Evolutionary conservation across 64 coral and sea anemone species (phyloP).

Genomic region (Pachyseris speciosa): DNA sequence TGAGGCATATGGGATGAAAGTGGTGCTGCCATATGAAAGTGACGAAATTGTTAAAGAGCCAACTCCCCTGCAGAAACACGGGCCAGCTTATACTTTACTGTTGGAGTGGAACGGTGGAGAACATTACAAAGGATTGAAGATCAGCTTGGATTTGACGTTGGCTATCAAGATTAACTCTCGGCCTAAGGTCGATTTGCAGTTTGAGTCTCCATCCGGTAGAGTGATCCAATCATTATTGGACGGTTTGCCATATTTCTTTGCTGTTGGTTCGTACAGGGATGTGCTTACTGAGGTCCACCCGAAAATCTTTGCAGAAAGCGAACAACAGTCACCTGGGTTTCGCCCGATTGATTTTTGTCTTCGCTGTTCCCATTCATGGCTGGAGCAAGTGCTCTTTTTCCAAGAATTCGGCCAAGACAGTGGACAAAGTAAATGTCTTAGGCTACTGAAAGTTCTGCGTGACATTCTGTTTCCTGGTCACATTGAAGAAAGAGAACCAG

Average conservation of each 20-base stretch:
- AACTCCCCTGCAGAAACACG: neutral
- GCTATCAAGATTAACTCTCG: constrained; percentile 30
- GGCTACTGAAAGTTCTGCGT: constrained; percentile 58
- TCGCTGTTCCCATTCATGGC: constrained; percentile 34
- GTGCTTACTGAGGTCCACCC: neutral
- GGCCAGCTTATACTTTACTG: constrained; percentile 17
- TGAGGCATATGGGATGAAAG: constrained; percentile 32
- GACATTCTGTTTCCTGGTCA: constrained; percentile 14
- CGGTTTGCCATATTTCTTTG: constrained; percentile 38
- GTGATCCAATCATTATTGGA: neutral
- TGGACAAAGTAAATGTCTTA: constrained; percentile 20
- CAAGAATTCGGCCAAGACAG: constrained; percentile 18
- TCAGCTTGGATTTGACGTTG: constrained; percentile 26
- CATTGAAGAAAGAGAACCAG: neutral
- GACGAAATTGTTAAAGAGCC: too few relatives aligned
- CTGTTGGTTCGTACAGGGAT: constrained; percentile 24
- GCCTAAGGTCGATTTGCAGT: neutral
- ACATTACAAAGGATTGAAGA: constrained; percentile 2
- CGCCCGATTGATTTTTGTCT: neutral
- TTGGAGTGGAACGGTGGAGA: constrained; percentile 14
- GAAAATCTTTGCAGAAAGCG: neutral
- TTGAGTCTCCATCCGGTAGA: neutral
- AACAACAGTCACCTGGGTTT: neutral
- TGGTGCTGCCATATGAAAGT: too few relatives aligned
- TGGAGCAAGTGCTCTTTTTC: constrained; percentile 31